These are phyloP conservation scores for Apodemia mormo DNA, from an alignment of 2,888 invertebrate genomes.

Conservation along the genomic window DNA sequence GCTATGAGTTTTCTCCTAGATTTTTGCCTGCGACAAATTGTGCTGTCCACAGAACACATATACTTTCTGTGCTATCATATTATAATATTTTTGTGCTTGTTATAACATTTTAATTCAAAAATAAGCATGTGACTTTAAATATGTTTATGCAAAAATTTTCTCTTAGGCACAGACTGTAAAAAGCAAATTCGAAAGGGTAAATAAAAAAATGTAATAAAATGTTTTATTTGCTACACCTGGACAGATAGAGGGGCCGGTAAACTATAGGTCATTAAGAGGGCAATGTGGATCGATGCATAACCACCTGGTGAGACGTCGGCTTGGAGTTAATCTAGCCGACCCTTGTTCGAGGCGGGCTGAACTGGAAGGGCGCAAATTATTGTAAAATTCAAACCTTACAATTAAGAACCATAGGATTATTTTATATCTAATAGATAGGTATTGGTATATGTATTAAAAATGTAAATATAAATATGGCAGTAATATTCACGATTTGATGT, in stretches of 20 bases:
- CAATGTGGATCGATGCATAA: constrained; percentile 44
- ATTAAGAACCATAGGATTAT: background rate
- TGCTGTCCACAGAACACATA: too few relatives aligned
- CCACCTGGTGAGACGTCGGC: constrained; percentile 56
- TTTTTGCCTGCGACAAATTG: too few relatives aligned
- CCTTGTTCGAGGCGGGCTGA: constrained; percentile 27
- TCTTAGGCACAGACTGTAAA: background rate
- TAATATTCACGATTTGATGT: too few relatives aligned
- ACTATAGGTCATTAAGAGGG: constrained; percentile 40
- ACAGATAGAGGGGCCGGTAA: constrained; percentile 26
- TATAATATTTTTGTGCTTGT: too few relatives aligned
- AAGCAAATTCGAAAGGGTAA: background rate
- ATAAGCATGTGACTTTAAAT: background rate
- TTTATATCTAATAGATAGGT: too few relatives aligned
- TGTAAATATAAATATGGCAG: too few relatives aligned
- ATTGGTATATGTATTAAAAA: too few relatives aligned
- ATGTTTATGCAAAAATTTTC: background rate
- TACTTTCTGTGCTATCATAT: too few relatives aligned
- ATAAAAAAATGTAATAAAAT: background rate
- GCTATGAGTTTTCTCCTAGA: too few relatives aligned
- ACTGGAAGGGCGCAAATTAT: constrained; percentile 38
- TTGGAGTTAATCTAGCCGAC: constrained; percentile 48
- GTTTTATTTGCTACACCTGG: constrained; percentile 32
- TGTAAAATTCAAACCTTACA: constrained; percentile 40
- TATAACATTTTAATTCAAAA: background rate